Evolutionary conservation across 2,797 vertebrate species (phyloP).

Genomic region (Capromys pilorides): DNA sequence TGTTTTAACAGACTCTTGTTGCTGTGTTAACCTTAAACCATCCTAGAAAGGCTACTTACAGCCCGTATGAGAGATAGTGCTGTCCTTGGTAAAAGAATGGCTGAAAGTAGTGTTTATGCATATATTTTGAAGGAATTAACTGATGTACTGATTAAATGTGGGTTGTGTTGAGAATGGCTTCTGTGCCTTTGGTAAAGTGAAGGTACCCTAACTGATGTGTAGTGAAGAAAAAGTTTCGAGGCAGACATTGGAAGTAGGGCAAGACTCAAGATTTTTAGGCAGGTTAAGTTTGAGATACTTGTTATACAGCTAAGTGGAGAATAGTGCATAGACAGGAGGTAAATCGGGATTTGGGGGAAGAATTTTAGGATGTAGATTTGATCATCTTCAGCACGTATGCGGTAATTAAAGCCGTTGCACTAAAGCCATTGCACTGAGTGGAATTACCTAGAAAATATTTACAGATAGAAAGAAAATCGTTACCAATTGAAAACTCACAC

Average conservation of each 20-base stretch:
- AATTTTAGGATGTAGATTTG: constrained; percentile 20
- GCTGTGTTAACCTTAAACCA: neutral
- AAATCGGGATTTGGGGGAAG: neutral
- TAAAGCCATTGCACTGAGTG: neutral
- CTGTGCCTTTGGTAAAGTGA: neutral
- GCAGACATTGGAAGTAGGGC: neutral
- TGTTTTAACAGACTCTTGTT: constrained; percentile 26
- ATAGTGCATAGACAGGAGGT: neutral
- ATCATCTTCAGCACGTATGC: neutral
- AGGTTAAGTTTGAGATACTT: neutral
- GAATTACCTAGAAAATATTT: neutral
- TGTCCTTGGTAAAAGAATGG: neutral
- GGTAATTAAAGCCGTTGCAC: neutral
- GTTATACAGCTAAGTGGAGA: neutral
- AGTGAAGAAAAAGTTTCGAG: neutral
- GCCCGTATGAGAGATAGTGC: neutral
- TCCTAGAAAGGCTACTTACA: neutral
- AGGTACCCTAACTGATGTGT: neutral
- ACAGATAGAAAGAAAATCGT: neutral
- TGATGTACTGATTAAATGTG: neutral
- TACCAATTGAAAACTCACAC: neutral
- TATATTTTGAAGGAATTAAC: constrained; percentile 50
- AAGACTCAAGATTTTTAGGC: neutral
- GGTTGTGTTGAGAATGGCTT: constrained; percentile 12
- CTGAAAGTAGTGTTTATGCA: neutral